Conservation (phyloP, 2,797 vertebrate genomes). For the Hypotaenidia philippensis region DNA sequence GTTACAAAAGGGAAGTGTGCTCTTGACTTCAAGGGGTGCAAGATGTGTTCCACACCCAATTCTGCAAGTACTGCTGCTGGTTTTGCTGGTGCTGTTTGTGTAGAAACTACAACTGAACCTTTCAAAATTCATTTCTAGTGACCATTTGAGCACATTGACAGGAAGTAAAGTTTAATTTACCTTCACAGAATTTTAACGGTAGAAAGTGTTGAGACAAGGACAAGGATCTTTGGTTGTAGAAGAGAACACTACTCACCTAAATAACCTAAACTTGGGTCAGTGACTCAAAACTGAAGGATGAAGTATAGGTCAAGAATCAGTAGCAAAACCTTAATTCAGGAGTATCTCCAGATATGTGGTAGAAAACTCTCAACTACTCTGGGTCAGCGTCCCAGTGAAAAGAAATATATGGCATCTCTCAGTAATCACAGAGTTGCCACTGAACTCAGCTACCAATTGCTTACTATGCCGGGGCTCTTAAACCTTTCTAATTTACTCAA, state of each 20-base stretch:
- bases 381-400: fast-evolving
- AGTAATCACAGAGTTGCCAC: not conserved
- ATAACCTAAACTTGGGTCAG: not conserved
- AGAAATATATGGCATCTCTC: not conserved
- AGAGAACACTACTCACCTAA: not conserved
- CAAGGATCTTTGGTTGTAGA: not conserved
- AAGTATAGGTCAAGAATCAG: not conserved
- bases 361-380: not conserved
- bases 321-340: not conserved
- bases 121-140: not conserved
- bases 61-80: not conserved
- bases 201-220: not conserved
- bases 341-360: not conserved
- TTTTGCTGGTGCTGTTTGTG: not conserved
- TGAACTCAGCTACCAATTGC: not conserved
- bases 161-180: not conserved
- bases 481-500: not conserved
- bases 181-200: not conserved
- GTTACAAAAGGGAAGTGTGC: not conserved
- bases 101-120: not conserved
- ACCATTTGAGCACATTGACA: not conserved
- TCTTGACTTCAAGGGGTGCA: not conserved
- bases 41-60: fast-evolving
- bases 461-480: not conserved
- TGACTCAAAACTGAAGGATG: not conserved